Percentiles rank a stretch among this genome's conserved stretches.
Conservation (phyloP, 2,888 invertebrate species). For the Stegana nigrithorax region DNA sequence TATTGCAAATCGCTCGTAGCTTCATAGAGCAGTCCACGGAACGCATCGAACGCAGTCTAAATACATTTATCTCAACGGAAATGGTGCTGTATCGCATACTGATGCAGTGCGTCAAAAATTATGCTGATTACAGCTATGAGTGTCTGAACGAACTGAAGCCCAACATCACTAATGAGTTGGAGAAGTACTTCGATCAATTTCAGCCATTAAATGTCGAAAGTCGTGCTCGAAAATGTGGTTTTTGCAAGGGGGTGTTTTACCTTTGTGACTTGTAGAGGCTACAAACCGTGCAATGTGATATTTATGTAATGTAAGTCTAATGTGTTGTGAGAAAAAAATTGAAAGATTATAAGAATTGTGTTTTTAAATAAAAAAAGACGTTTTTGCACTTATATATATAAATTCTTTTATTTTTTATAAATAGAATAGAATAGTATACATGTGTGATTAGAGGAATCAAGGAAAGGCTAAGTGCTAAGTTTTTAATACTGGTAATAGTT, state of each 20-base stretch:
- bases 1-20: constrained; percentile 45
- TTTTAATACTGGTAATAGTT: constrained; percentile 43
- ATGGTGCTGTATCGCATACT: constrained; percentile 53
- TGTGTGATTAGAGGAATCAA: background rate
- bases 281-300: too few relatives aligned
- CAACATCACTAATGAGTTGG: background rate
- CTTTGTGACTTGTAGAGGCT: constrained; percentile 20
- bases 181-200: constrained; percentile 30
- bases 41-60: constrained; percentile 40
- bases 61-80: constrained; percentile 54
- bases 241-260: constrained; percentile 33
- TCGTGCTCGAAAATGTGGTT: constrained; percentile 23
- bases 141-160: constrained; percentile 29
- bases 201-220: constrained; percentile 21
- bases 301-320: constrained; percentile 11
- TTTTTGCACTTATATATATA: background rate
- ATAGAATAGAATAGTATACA: constrained; percentile 2
- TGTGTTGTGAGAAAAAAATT: constrained; percentile 21
- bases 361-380: constrained; percentile 17
- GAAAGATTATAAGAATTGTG: background rate
- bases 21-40: constrained; percentile 51
- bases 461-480: background rate
- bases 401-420: constrained; percentile 20
- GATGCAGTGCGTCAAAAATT: constrained; percentile 45
- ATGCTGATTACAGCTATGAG: constrained; percentile 37